Conservation (phyloP, 2,113 vertebrate genomes). For the Fulmarus glacialis region DNA sequence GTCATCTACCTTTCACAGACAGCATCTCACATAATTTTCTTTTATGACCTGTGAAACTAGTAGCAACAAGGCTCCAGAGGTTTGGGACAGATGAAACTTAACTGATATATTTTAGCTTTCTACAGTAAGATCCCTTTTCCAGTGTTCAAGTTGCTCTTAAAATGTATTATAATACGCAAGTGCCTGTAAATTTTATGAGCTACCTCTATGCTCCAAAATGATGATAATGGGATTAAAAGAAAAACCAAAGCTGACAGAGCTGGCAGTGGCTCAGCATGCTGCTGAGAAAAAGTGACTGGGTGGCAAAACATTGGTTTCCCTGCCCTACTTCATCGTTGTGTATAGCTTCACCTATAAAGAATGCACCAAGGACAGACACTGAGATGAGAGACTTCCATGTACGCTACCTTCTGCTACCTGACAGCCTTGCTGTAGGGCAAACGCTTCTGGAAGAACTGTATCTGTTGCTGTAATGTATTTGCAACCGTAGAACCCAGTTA, state of each 20-base stretch:
- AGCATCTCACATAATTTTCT: background rate
- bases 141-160: background rate
- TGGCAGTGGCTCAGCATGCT: background rate
- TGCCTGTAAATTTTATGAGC: background rate
- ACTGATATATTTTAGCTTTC: background rate
- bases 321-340: accelerated
- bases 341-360: background rate
- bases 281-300: background rate
- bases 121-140: background rate
- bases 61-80: background rate
- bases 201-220: background rate
- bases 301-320: background rate
- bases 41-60: background rate
- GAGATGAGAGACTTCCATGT: background rate
- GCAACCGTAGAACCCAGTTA: background rate
- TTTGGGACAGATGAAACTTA: background rate
- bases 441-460: background rate
- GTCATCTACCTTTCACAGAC: background rate
- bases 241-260: background rate
- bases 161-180: background rate
- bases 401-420: accelerated
- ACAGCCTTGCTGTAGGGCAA: background rate
- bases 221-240: background rate
- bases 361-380: accelerated
- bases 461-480: background rate